These are phyloP conservation scores for Acheta domesticus DNA, from an alignment of 2,888 invertebrate species.

Conservation along the genomic window DNA sequence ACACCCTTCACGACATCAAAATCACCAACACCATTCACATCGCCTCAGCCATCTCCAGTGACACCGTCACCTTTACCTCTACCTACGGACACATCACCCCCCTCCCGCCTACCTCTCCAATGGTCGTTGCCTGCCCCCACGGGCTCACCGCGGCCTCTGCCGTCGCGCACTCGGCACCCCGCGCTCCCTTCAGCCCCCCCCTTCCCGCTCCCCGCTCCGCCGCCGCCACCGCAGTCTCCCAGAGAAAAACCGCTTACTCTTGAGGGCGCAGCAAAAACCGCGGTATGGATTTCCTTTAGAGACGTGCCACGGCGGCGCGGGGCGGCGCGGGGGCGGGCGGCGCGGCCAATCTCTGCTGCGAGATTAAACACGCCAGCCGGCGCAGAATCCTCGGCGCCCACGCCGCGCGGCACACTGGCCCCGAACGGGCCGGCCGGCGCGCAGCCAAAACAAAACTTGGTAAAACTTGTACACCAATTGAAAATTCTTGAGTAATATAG, in stretches of 20 bases:
- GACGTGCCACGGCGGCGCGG: not conserved
- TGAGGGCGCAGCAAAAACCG: constrained; percentile 10
- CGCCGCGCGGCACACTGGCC: not conserved
- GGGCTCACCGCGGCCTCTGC: not conserved
- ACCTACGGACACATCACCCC: too few relatives aligned
- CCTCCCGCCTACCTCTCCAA: too few relatives aligned
- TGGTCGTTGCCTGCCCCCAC: not conserved
- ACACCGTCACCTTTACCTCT: too few relatives aligned
- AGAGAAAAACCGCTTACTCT: constrained; percentile 7
- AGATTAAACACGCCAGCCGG: not conserved
- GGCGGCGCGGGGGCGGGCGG: not conserved
- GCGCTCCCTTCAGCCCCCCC: not conserved
- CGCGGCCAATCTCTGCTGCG: not conserved
- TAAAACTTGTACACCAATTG: too few relatives aligned
- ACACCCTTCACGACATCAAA: too few relatives aligned
- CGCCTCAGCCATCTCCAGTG: too few relatives aligned
- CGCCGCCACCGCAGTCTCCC: not conserved
- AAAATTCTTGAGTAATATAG: too few relatives aligned
- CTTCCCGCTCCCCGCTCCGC: not conserved
- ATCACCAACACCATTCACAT: too few relatives aligned
- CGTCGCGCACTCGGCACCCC: not conserved
- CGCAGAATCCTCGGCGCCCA: not conserved
- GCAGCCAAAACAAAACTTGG: not conserved
- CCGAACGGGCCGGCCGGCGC: not conserved
- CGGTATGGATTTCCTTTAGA: constrained; percentile 10